These are phyloP conservation scores for Lerema accius DNA, from an alignment of 1,140 invertebrate genomes.

Conservation along the genomic window DNA sequence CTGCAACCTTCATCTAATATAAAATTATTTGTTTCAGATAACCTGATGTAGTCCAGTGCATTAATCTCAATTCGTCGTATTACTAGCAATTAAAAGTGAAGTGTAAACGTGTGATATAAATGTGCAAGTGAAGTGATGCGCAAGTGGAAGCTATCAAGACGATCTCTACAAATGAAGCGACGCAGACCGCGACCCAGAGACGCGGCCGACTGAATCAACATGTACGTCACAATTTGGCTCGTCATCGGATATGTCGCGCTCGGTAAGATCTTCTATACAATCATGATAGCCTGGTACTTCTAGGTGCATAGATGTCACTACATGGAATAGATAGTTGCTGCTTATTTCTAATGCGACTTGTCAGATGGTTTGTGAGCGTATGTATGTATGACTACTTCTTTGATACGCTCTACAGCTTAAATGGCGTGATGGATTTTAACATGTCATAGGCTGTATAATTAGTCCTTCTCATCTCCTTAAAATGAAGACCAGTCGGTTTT, in stretches of 20 bases:
- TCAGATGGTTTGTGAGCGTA: too few species aligned
- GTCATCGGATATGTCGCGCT: constrained; percentile 56
- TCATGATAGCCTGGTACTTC: constrained; percentile 20
- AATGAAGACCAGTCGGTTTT: too few species aligned
- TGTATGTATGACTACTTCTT: too few species aligned
- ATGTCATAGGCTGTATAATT: too few species aligned
- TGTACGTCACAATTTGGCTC: constrained; percentile 49
- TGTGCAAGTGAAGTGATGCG: constrained; percentile 55
- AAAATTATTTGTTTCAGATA: constrained; percentile 48
- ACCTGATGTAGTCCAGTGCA: not conserved
- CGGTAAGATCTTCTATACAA: constrained; percentile 44
- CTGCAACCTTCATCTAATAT: too few species aligned
- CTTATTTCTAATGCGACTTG: not conserved
- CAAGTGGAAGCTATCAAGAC: constrained; percentile 35
- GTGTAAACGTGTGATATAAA: constrained; percentile 23
- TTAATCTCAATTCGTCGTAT: not conserved
- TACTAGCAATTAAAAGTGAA: constrained; percentile 13
- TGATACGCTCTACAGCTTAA: too few species aligned
- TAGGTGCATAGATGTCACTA: constrained; percentile 8
- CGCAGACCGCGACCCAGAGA: constrained; percentile 45
- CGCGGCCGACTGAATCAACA: constrained; percentile 52
- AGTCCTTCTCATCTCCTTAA: too few species aligned
- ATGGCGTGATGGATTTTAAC: too few species aligned
- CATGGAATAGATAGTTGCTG: not conserved
- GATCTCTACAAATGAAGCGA: constrained; percentile 64